Percentiles rank a stretch among this genome's conserved stretches.
phyloP scores from a whole-genome alignment of 2,113 vertebrate species.

The Esox niger region DNA sequence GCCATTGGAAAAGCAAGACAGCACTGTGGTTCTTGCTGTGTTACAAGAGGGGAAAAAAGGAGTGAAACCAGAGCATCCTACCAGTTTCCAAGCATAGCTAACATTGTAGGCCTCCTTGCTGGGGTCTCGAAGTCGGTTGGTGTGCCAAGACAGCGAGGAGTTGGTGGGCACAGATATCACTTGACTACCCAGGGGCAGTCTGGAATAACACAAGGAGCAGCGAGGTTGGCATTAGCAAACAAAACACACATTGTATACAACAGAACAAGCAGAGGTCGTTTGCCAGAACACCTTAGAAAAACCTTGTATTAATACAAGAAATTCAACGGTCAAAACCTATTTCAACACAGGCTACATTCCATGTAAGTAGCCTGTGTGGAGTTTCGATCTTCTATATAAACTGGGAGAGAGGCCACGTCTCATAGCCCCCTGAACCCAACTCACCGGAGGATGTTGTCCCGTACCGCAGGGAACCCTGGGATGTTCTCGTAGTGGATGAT shows the following conservation, averaged over 20 bases:
- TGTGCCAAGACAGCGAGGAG: constrained; percentile 95
- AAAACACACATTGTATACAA: constrained; percentile 32
- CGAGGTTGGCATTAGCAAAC: constrained; percentile 1
- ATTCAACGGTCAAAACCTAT: no score
- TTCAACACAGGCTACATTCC: no score
- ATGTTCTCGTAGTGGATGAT: constrained; percentile 99
- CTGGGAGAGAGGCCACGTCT: neutral
- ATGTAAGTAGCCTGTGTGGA: no score
- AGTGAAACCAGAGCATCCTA: constrained; percentile 51
- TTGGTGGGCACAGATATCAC: constrained; percentile 92
- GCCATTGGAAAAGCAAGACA: neutral
- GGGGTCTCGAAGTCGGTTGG: constrained; percentile 88
- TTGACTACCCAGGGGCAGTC: constrained; percentile 96
- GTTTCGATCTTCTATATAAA: no score
- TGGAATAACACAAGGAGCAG: constrained; percentile 58
- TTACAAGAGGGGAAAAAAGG: no score
- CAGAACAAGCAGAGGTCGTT: no score
- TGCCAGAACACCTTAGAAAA: no score
- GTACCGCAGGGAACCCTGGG: constrained; percentile 87
- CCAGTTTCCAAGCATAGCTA: constrained; percentile 99
- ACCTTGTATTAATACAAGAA: no score
- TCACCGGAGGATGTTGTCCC: constrained; percentile 95
- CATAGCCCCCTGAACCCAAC: constrained; percentile 6
- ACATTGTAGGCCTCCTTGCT: constrained; percentile 92
- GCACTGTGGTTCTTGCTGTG: no score